These are phyloP conservation scores for Pteropus alecto DNA, from an alignment of 2,113 vertebrate species.

Conservation along the genomic window DNA sequence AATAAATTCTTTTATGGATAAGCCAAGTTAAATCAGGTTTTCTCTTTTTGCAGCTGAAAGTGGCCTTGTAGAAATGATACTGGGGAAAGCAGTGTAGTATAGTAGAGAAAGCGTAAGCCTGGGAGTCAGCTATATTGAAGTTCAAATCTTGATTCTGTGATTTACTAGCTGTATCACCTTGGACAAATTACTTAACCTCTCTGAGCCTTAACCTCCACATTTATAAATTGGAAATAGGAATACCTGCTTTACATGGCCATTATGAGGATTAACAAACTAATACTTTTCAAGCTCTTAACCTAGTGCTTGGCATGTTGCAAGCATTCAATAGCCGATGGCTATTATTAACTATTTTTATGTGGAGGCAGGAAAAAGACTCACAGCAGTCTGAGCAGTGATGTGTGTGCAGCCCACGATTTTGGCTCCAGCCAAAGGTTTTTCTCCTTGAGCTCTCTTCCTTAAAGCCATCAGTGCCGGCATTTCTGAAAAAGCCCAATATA, in stretches of 20 bases:
- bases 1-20: background rate
- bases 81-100: background rate
- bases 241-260: background rate
- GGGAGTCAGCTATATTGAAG: background rate
- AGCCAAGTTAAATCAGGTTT: background rate
- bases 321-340: background rate
- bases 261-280: background rate
- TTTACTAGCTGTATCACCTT: background rate
- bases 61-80: background rate
- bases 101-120: background rate
- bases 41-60: conserved; percentile 4
- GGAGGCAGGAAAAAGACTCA: conserved; percentile 81
- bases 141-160: background rate
- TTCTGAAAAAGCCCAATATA: conserved; percentile 81
- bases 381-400: conserved; percentile 98
- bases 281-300: background rate
- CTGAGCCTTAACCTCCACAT: background rate
- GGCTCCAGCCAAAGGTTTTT: conserved; percentile 97
- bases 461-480: conserved; percentile 99
- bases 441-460: conserved; percentile 98
- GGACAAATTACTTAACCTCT: conserved; percentile 10
- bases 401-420: conserved; percentile 99
- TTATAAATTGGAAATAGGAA: conserved; percentile 34
- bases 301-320: background rate
- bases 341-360: background rate